phyloP scores from a whole-genome alignment of 2,797 vertebrate genomes.

The Garrulus glandarius region DNA sequence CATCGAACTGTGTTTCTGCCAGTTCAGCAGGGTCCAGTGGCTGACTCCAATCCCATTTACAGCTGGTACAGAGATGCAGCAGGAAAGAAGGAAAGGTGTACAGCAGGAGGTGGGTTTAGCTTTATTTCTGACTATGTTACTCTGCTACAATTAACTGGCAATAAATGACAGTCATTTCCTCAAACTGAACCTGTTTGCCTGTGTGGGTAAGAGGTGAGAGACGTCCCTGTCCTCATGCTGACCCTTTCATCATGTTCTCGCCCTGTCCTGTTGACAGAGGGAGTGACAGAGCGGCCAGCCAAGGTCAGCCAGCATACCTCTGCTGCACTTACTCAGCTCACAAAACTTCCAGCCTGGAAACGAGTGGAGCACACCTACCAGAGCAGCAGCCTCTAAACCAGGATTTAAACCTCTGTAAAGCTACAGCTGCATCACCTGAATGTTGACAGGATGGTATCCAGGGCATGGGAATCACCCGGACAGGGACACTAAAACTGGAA shows the following conservation, averaged over 20 bases:
- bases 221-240: neutral
- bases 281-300: neutral
- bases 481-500: neutral
- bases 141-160: neutral
- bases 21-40: neutral
- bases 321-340: neutral
- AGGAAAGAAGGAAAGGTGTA: neutral
- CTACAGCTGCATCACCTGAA: neutral
- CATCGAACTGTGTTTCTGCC: neutral
- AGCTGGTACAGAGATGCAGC: neutral
- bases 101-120: neutral
- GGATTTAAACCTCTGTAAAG: neutral
- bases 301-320: neutral
- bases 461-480: neutral
- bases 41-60: neutral
- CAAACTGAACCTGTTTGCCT: neutral
- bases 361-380: neutral
- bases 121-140: neutral
- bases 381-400: neutral
- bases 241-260: neutral
- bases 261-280: neutral
- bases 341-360: neutral
- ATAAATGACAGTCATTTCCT: neutral
- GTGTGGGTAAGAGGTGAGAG: neutral
- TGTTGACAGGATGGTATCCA: neutral